Percentiles rank a stretch among this genome's conserved stretches.
Evolutionary conservation across 2,888 invertebrate species (phyloP).

Genomic region (Agrotis exclamationis): DNA sequence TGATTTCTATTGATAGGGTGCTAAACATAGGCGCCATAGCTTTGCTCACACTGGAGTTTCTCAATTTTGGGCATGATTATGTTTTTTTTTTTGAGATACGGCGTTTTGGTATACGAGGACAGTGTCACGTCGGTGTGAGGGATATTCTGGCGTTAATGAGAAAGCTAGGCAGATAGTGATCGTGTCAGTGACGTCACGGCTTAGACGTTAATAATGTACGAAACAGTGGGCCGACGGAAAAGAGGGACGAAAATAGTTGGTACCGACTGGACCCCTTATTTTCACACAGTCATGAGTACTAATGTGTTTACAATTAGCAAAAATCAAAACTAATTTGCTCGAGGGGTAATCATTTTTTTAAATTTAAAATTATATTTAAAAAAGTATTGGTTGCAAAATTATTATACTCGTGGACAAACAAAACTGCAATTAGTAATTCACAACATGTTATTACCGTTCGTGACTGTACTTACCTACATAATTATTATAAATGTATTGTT

Average conservation of each 20-base stretch:
- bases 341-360: neutral
- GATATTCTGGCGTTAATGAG: constrained; percentile 20
- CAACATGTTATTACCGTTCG: no score
- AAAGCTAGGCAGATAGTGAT: constrained; percentile 32
- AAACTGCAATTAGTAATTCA: neutral
- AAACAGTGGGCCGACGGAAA: constrained; percentile 66
- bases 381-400: neutral
- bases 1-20: no score
- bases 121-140: constrained; percentile 19
- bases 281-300: neutral
- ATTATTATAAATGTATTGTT: no score
- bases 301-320: neutral
- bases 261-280: neutral
- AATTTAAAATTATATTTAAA: neutral
- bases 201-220: constrained; percentile 70
- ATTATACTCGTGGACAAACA: neutral
- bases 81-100: neutral
- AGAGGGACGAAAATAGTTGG: constrained; percentile 63
- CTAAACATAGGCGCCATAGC: no score
- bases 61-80: no score
- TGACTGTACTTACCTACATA: no score
- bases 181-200: constrained; percentile 63
- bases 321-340: neutral
- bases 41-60: no score
- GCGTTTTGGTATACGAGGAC: neutral